A percentile compares a stretch with the other conserved stretches of the same genome.
These are phyloP conservation scores for Acanthopleura granulata DNA, from an alignment of 2,888 invertebrate genomes.

Conservation along the genomic window DNA sequence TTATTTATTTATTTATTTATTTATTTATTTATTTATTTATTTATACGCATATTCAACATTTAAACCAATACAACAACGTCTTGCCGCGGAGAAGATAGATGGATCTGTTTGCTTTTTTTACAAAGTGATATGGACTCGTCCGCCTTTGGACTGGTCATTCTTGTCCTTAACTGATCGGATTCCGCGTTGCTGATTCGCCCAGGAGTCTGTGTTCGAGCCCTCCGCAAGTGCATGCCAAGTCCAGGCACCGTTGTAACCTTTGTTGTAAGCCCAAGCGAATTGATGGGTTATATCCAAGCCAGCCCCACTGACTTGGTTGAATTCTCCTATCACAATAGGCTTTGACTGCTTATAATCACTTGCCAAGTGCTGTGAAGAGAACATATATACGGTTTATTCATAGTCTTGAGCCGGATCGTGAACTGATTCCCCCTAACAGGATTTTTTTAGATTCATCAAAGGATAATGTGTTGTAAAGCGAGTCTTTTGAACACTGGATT, in stretches of 20 bases:
- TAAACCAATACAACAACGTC: no score
- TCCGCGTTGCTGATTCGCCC: slow-evolving; percentile 1
- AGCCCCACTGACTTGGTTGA: slow-evolving; percentile 26
- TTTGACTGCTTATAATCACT: slow-evolving; percentile 20
- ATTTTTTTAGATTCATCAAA: no score
- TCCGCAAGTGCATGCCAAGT: slow-evolving; percentile 25
- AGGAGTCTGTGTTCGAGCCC: neutral
- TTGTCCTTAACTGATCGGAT: neutral
- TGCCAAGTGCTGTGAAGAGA: slow-evolving; percentile 2
- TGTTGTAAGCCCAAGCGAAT: slow-evolving; percentile 23
- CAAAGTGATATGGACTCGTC: neutral
- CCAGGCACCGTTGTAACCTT: slow-evolving; percentile 30
- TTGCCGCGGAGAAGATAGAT: no score
- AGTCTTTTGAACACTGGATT: no score
- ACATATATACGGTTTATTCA: no score
- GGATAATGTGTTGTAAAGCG: no score
- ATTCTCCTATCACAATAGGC: slow-evolving; percentile 29
- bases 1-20: no score
- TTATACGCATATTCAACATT: no score
- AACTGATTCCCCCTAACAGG: no score
- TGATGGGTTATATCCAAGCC: slow-evolving; percentile 24
- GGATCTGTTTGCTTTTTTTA: no score
- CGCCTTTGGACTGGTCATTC: neutral
- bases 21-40: no score
- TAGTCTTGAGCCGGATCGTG: no score